Base-by-base conservation (phyloP, 2,797 vertebrate genomes). In the Mus spretus region DNA sequence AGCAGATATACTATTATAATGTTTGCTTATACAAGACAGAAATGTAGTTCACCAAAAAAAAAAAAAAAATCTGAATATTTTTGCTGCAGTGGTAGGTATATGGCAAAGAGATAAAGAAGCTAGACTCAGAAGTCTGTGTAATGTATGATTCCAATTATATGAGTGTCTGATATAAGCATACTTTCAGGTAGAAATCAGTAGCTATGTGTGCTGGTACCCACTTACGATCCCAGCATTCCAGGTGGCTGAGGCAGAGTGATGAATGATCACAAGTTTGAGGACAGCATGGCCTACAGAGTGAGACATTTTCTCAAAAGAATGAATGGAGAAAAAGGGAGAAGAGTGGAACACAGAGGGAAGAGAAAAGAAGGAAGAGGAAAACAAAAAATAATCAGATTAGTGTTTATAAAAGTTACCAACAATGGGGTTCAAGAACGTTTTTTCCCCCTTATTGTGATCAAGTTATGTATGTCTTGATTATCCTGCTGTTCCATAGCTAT, bases 41-140 rank as follows among this genome's bases (percentile, higher is more conserved):
- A 89, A 91, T 91, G 5, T 37, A 89, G 34, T 85, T 95, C 22
- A 96, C n/a, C 37, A 40, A 40, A 40, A 44, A 26, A 22, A 44
- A 26, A 22, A 10, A 72, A 67, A 26, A 82, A 28, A 53, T 83
- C 12, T 81, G 50, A 81, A 75, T 90, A 6, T 87, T 79, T 90
- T 26, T 86, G 34, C 17, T 94, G 61, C 40, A 88, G 74, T 78
- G 15, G 53, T 77, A 72, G 61, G 22, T 75, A n/a, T 22, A 40
- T 82, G 89, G 74, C 10, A 59, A 11, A 31, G 26, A 86, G 47
- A 78, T 72, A 53, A 93, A 70, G 37, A 78, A 88, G 61, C 37
- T 44, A 80, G 57, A 70, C 2, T 84, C 50, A 80, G 67, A 91
- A 87, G 31, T 3, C 31, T 96, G 0, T 89, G 8, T 50, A 53